These are phyloP conservation scores for Zhengitettix transpicula DNA, from an alignment of 2,888 invertebrate genomes.

Conservation along the genomic window DNA sequence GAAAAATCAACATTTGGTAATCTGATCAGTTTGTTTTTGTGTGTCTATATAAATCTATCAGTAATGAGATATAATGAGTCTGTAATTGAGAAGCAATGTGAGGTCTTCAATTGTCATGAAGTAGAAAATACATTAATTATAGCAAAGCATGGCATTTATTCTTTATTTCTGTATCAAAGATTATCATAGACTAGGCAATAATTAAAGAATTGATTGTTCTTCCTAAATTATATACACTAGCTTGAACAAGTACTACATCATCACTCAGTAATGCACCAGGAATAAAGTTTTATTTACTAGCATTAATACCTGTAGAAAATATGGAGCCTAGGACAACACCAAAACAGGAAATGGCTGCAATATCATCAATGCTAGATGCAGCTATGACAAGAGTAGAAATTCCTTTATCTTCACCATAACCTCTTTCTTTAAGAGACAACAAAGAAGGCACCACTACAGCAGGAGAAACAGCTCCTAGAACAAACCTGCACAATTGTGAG, in stretches of 20 bases:
- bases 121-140: no score
- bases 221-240: no score
- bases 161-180: no score
- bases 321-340: conserved; percentile 47
- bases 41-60: no score
- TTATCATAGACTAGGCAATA: no score
- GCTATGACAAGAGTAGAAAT: conserved; percentile 58
- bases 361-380: conserved; percentile 56
- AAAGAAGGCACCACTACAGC: conserved; percentile 58
- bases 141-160: no score
- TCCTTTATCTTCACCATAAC: conserved; percentile 52
- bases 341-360: conserved; percentile 56
- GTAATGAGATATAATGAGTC: no score
- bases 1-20: no score
- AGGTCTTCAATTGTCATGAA: no score
- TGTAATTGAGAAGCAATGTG: no score
- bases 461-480: conserved; percentile 33
- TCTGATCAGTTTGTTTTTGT: no score
- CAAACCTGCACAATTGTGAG: conserved; percentile 19
- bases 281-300: background rate
- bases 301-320: conserved; percentile 36
- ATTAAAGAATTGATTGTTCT: no score
- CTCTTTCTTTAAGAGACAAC: conserved; percentile 39
- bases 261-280: background rate
- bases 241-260: background rate